These are phyloP conservation scores for Poecilia velifera DNA, from an alignment of 2,797 vertebrate genomes.

Conservation along the genomic window DNA sequence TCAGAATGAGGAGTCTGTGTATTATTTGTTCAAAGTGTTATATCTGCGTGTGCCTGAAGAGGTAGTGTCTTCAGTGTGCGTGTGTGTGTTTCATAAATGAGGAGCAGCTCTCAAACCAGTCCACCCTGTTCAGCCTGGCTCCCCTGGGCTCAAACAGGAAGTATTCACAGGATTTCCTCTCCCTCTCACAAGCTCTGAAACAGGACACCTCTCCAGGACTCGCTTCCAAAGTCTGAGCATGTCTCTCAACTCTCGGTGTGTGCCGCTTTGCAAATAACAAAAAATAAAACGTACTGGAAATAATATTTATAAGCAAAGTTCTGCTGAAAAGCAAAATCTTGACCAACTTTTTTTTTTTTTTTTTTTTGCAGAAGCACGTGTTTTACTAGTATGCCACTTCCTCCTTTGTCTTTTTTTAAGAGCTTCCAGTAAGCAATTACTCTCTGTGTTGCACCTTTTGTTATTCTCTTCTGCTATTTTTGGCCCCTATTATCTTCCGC, in stretches of 20 bases:
- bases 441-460: slow-evolving; percentile 11
- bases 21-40: slow-evolving; percentile 44
- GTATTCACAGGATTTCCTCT: slow-evolving; percentile 84
- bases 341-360: background rate
- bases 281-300: background rate
- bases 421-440: slow-evolving; percentile 29
- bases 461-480: slow-evolving; percentile 9
- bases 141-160: slow-evolving; percentile 84
- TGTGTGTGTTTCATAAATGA: slow-evolving; percentile 63
- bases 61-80: background rate
- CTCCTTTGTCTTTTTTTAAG: slow-evolving; percentile 26
- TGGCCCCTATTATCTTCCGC: background rate
- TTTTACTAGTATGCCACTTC: slow-evolving; percentile 48
- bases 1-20: slow-evolving; percentile 50
- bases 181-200: slow-evolving; percentile 74
- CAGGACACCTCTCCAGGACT: slow-evolving; percentile 77
- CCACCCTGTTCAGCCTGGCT: slow-evolving; percentile 77
- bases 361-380: slow-evolving; percentile 9
- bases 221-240: slow-evolving; percentile 57
- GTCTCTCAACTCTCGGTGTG: slow-evolving; percentile 47
- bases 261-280: slow-evolving; percentile 35
- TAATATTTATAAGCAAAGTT: slow-evolving; percentile 1
- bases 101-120: slow-evolving; percentile 79
- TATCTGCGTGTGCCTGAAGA: slow-evolving; percentile 10
- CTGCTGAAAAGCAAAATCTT: background rate